Base-by-base conservation (phyloP, 2,888 invertebrate species). In the Clunio marinus region DNA sequence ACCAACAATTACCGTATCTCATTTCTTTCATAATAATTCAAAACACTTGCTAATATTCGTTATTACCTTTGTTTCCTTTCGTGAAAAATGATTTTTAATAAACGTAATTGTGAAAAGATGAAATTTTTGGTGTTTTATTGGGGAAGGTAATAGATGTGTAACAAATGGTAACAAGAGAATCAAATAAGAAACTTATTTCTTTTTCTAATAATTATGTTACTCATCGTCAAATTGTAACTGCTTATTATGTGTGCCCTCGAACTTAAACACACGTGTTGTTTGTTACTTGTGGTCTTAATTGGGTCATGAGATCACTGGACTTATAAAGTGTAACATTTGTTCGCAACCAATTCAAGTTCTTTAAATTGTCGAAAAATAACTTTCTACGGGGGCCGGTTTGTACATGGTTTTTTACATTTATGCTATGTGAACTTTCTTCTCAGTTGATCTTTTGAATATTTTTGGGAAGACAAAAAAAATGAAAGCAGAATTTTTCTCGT, bases 101-200 rank as follows among this genome's bases (percentile, higher is more conserved):
- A 66, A 66, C 55, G 24, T 66, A 66, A 66, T 66, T 66, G 66
- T 32, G 66, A 66, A 66, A 66, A 66, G 66, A 66, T 66, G 66
- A 66, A 66, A 22, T 51, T 22, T 20, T 17, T 2, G 22, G 41
- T 5, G 7, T 32, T 32, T 8, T 32, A 13, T 32, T 5, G 35
- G 13, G 35, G 35, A 32, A 32, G 13, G 35, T 32, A 32, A 32
- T 32, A 8, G 35, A 32, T 8, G 35, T 32, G 5, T 32, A 7
- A n/a, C 41, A n/a, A n/a, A 15, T n/a, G 41, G 10, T n/a, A n/a
- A n/a, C 41, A 41, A 10, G 41, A n/a, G 10, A n/a, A n/a, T n/a
- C 41, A n/a, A 32, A 32, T 7, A 4, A 8, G 32, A 32, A 32
- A 32, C 5, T n/a, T n/a, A n/a, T 32, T 32, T 32, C 32, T 32